Evolutionary conservation across 1,140 invertebrate genomes (phyloP), one percentile per base, ranked within the genome.

Genomic region (Acromyrmex heyeri): DNA sequence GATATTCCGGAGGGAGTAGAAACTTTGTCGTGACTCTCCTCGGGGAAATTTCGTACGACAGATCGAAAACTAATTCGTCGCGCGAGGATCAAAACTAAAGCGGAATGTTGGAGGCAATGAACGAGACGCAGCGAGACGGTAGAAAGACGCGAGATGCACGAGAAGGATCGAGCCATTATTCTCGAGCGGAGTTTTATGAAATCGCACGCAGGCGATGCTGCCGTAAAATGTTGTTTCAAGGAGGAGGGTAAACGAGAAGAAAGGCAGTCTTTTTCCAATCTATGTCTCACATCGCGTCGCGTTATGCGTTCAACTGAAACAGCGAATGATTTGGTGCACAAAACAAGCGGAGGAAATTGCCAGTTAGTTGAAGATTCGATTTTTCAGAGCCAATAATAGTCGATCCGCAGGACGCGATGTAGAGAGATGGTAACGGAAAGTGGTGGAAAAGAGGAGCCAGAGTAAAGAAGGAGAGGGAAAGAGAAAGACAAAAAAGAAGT

Each of bases 331-430:
- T 75, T 69, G 30, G n/a, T 59, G 77, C 24, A 14, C 59, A 82
- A 91, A 91, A 91, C 89, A 90, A 93, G 82, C 70, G 85, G 67
- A 86, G 85, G 82, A 92, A 92, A 92, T 90, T 91, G 88, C 83
- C 88, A 89, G 87, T 92, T 92, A 90, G 88, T 72, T 85, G 86
- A 81, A 61, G 70, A 70, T 89, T 91, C 91, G 90, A 93, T 93
- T 92, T 93, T 92, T 93, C 90, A 88, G 70, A 90, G 83, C 76
- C 89, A 91, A 93, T 92, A 91, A 59, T 55, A 73, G 53, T 34
- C 38, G 69, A 48, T 21, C 21, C 55, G 0, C 14, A 81, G 53
- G 24, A 85, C 30, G 62, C 53, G 53, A 30, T 24, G 65, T 10
- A 44, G 18, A 8, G 55, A 59, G 55, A 59, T 21, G 18, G 55